phyloP scores from a whole-genome alignment of 1,140 invertebrate species.

The Drosophila nebulosa region DNA sequence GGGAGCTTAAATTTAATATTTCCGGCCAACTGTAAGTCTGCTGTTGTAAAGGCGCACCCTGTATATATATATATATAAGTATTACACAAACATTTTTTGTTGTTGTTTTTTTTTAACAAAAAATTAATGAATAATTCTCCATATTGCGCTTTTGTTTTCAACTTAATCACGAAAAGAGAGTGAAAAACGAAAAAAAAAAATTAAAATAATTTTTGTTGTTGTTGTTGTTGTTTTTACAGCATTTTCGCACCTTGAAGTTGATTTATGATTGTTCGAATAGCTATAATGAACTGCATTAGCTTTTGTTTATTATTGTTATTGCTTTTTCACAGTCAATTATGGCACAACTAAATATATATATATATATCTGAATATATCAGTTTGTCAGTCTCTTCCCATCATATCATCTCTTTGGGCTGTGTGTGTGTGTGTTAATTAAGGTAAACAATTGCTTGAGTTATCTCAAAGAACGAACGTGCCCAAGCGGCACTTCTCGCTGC shows the following conservation, averaged over 20 bases:
- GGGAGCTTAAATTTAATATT: too few species aligned
- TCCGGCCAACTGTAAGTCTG: too few species aligned
- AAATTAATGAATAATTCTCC: not conserved
- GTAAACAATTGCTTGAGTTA: constrained; percentile 43
- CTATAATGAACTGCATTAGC: not conserved
- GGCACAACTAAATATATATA: constrained; percentile 14
- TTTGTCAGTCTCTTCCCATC: not conserved
- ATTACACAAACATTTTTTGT: not conserved
- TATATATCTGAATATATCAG: not conserved
- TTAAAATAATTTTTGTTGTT: not conserved
- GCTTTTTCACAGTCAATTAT: constrained; percentile 35
- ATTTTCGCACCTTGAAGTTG: not conserved
- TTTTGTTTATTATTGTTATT: constrained; percentile 6
- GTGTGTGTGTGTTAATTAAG: constrained; percentile 41
- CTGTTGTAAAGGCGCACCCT: not conserved
- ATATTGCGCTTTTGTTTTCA: not conserved
- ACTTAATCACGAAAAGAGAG: not conserved
- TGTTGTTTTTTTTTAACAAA: not conserved
- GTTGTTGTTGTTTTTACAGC: not conserved
- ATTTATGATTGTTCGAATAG: not conserved
- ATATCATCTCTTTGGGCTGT: not conserved
- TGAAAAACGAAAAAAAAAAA: not conserved
- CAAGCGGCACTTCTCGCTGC: not conserved
- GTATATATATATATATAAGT: too few species aligned
- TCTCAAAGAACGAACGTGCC: constrained; percentile 18